Evolutionary conservation across 2,113 vertebrate genomes (phyloP).

Genomic region (Sigmodon hispidus): DNA sequence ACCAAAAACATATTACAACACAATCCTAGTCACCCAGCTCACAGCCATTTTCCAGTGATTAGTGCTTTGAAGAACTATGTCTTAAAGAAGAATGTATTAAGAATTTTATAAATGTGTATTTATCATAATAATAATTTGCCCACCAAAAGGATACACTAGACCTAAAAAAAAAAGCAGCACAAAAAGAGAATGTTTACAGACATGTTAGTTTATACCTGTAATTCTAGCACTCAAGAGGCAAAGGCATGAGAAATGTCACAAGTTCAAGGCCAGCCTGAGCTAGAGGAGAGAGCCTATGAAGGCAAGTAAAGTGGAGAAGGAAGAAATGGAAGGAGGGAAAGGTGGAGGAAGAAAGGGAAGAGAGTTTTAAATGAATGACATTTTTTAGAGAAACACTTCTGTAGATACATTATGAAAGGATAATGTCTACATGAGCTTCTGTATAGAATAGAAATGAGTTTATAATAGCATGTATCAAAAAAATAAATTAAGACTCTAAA

Average conservation of each 20-base stretch:
- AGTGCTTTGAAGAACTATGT: neutral
- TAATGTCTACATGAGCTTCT: neutral
- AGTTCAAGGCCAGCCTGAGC: neutral
- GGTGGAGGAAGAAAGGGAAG: too few species aligned
- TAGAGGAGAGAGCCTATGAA: neutral
- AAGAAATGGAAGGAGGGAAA: neutral
- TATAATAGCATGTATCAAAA: constrained; percentile 32
- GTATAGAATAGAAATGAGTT: neutral
- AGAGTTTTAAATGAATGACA: constrained; percentile 1
- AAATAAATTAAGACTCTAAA: constrained; percentile 43
- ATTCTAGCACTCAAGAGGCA: neutral
- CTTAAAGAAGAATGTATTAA: constrained; percentile 13
- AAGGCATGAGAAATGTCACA: neutral
- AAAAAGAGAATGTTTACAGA: neutral
- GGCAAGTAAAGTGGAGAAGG: neutral
- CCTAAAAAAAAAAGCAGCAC: constrained; percentile 23
- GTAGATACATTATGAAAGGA: constrained; percentile 23
- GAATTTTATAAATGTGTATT: neutral
- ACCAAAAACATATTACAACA: too few species aligned
- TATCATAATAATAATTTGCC: constrained; percentile 9
- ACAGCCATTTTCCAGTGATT: neutral
- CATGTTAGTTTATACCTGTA: neutral
- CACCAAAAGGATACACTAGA: constrained; percentile 8
- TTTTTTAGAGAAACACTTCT: neutral
- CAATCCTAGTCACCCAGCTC: neutral